Evolutionary conservation across 2,888 invertebrate genomes (phyloP), one percentile per base, ranked within the genome.

Genomic region (Thymelicus acteon): DNA sequence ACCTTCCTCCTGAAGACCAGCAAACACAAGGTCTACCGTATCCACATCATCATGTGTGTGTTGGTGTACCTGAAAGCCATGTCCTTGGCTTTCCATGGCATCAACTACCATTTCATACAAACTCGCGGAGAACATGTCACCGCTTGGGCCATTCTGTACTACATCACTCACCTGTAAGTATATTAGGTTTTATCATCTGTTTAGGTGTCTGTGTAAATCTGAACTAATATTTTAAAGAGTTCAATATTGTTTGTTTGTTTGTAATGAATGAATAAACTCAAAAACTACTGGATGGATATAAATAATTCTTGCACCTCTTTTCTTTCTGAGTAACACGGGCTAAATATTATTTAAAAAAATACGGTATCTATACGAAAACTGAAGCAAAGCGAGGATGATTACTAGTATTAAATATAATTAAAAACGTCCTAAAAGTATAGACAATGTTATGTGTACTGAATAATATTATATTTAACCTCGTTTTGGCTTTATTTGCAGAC

Each of bases 131-230:
- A 98, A 78, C 99, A 99, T 84, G 97, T 98, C 6, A 98, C 99
- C 37, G 97, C 99, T 0, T 99, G 99, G 99, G 99, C 99, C 0
- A 98, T 99, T 78, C 92, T 99, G 2, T 99, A 97, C 87, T 99
- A 99, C 83, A 97, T 99, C 67, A 98, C 98, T n/a, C 99, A 99
- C 94, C 94, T 99, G 96, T 97, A 91, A 96, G 97, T 95, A 24
- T 40, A 37, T 52, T 19, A 6, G 7, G 7, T 61, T 48, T 60
- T 60, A n/a, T 57, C 12, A 49, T 12, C 7, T 40, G n/a, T 15
- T 31, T 31, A 52, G 24, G 12, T 40, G 24, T 37, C 37, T 8
- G 12, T 62, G 13, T 61, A 37, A 60, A 57, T 71, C 19, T 19
- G 2, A 19, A 19, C 19, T 19, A 19, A 19, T 19, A 19, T 19